Evolutionary conservation across 1,140 invertebrate genomes (phyloP), one percentile per base, ranked within the genome.

Genomic region (Pogonomyrmex barbatus): DNA sequence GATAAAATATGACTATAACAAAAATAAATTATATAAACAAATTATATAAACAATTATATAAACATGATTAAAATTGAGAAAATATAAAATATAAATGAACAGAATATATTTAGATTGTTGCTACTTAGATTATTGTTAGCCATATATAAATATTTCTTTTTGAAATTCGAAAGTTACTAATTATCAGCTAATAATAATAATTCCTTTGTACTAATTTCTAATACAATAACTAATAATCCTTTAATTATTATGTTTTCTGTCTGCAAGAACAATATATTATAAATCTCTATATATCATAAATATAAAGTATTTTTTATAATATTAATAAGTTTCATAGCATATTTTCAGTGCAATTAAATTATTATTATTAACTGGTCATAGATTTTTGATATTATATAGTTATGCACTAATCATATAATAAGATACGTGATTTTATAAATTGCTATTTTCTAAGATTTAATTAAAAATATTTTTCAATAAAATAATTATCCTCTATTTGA

Each of bases 401-500:
- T 79, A 65, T 54, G 47, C 9, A 12, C n/a, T 79, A 68, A 24
- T 52, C 45, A 17, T 24, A 30, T 65, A 50, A 79, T 42, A 54
- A 52, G 33, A 54, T 4, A 63, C 36, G 12, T 10, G 30, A 60
- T 73, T 71, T 68, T 47, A 6, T 73, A 39, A 73, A 4, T 60
- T 82, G 39, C 39, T 58, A 70, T 68, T 56, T 79, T 45, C 9
- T 36, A 17, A 12, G 5, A 42, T 70, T 70, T 47, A 58, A 71
- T 82, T 71, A 58, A 60, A 82, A 82, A 82, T 71, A 82, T 12
- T 36, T 82, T 33, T 70, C 17, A 5, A 3, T 82, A 73, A 71
- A 70, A 71, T 71, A 70, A 73, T 82, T 76, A 82, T 52, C 45
- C 39, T 2, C 12, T 30, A 2, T 85, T 47, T 50, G 67, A 89